Evolutionary conservation across 2,113 vertebrate genomes (phyloP).

Genomic region (Calypte anna): DNA sequence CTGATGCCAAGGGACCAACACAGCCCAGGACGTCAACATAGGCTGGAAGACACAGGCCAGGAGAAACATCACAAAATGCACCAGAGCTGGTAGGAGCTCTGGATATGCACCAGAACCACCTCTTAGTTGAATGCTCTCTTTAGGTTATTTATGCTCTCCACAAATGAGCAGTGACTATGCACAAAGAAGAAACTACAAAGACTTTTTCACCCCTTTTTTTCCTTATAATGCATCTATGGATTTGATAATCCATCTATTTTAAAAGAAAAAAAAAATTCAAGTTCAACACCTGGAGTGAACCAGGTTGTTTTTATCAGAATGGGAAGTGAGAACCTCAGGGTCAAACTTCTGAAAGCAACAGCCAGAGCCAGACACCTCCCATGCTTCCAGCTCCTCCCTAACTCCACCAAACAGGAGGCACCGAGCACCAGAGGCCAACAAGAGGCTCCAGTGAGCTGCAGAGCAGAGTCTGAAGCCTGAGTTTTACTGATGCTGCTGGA

Average conservation of each 20-base stretch:
- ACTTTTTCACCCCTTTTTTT: background rate
- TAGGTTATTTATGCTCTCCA: background rate
- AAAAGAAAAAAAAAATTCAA: background rate
- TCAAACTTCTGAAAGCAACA: background rate
- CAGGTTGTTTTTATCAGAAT: background rate
- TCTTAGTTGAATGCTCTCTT: background rate
- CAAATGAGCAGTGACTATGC: background rate
- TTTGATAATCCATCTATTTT: background rate
- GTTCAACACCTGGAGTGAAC: background rate
- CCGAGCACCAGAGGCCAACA: accelerated
- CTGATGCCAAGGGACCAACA: background rate
- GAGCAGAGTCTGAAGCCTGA: background rate
- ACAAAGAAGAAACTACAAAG: background rate
- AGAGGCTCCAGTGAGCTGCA: background rate
- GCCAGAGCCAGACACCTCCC: accelerated
- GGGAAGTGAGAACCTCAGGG: background rate
- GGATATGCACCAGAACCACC: accelerated
- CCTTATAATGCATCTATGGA: no score
- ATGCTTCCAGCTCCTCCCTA: background rate
- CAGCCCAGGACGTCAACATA: background rate
- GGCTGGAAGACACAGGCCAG: background rate
- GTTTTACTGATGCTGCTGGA: background rate
- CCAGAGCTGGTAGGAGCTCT: background rate
- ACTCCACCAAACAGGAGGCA: background rate
- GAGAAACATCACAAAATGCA: accelerated